Evolutionary conservation across 2,113 vertebrate genomes (phyloP).

Genomic region (Peromyscus californicus): DNA sequence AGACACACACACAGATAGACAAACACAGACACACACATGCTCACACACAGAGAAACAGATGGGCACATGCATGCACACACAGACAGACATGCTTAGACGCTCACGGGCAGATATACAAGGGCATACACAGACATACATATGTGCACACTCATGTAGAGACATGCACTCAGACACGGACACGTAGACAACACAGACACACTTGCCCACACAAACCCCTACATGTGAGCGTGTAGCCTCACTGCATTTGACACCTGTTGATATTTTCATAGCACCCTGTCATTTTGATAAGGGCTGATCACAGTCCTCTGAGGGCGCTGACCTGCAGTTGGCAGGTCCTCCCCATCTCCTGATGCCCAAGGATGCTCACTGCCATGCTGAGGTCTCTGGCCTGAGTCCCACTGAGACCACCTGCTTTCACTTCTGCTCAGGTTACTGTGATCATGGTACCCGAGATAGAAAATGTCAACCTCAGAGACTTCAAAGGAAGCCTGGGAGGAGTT

Average conservation of each 20-base stretch:
- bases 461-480: background rate
- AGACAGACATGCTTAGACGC: background rate
- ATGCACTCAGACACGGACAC: background rate
- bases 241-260: background rate
- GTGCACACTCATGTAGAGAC: background rate
- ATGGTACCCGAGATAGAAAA: background rate
- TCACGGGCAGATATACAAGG: background rate
- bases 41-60: background rate
- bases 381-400: background rate
- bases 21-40: background rate
- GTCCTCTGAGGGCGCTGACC: background rate
- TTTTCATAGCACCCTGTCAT: accelerated
- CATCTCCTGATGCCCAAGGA: accelerated
- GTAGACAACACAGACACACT: background rate
- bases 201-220: background rate
- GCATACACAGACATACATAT: background rate
- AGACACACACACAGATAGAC: background rate
- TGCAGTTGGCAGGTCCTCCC: accelerated
- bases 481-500: background rate
- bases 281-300: background rate
- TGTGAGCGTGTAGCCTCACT: background rate
- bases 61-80: background rate
- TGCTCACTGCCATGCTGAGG: background rate
- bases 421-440: too few relatives aligned
- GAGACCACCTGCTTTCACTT: accelerated